These are phyloP conservation scores for Bambusicola thoracicus DNA, from an alignment of 2,113 vertebrate genomes.

Conservation along the genomic window DNA sequence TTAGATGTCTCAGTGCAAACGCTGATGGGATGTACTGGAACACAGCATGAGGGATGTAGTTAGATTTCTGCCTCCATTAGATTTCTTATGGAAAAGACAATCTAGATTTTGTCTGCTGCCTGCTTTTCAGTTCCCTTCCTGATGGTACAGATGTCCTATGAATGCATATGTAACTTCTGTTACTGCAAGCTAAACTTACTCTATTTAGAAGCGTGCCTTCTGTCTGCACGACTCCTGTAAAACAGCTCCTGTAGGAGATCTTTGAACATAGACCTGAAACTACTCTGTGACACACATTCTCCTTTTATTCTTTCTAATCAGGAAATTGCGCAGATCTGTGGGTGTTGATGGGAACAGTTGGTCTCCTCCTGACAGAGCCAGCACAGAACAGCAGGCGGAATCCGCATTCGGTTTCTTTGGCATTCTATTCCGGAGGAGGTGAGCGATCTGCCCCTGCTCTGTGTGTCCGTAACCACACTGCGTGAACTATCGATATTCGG, in stretches of 20 bases:
- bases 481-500: accelerated
- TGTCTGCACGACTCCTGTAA: neutral
- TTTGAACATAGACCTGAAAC: neutral
- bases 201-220: neutral
- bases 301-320: conserved; percentile 41
- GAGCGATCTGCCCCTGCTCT: neutral
- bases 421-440: conserved; percentile 75
- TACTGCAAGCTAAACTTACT: neutral
- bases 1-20: neutral
- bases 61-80: accelerated
- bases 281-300: neutral
- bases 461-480: neutral
- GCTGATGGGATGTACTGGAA: accelerated
- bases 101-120: neutral
- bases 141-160: neutral
- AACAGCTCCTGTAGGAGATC: neutral
- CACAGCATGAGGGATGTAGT: accelerated
- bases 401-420: conserved; percentile 48
- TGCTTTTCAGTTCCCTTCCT: neutral
- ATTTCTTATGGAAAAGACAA: neutral
- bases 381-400: conserved; percentile 62
- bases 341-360: conserved; percentile 73
- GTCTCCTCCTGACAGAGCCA: conserved; percentile 64
- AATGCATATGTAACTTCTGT: neutral
- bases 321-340: conserved; percentile 79